Evolutionary conservation across 2,797 vertebrate genomes (phyloP).

Genomic region (Pangasius sanitwongsei): DNA sequence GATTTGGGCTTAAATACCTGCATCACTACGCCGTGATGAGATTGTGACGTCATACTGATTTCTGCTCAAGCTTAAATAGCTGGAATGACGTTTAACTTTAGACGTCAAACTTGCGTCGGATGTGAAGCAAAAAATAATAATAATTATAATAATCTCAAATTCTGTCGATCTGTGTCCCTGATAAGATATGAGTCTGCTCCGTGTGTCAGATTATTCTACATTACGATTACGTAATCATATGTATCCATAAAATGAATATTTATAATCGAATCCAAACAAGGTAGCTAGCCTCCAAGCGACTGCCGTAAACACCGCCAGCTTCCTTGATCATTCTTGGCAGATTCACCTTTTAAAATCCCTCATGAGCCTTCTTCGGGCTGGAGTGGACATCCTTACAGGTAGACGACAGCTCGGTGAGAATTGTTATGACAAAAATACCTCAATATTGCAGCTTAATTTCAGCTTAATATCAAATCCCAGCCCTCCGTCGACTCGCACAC

Average conservation of each 20-base stretch:
- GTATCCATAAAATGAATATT: background rate
- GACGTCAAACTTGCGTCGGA: constrained; percentile 19
- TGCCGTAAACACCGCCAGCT: constrained; percentile 42
- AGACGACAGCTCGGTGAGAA: constrained; percentile 9
- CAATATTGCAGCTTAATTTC: background rate
- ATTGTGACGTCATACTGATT: background rate
- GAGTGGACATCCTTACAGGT: constrained; percentile 84
- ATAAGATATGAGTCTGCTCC: background rate
- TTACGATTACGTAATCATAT: background rate
- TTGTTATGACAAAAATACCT: constrained; percentile 6
- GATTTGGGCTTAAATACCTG: background rate
- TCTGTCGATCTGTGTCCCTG: background rate
- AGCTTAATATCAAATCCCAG: background rate
- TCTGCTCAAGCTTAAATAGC: background rate
- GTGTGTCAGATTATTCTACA: background rate
- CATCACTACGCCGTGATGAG: background rate
- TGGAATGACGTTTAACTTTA: constrained; percentile 15
- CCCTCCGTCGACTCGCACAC: background rate
- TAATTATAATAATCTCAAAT: background rate
- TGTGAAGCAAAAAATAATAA: background rate
- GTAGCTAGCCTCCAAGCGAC: constrained; percentile 8
- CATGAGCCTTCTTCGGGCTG: constrained; percentile 94
- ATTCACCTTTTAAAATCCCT: constrained; percentile 95
- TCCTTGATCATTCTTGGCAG: background rate
- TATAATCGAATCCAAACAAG: background rate